phyloP scores from a whole-genome alignment of 2,888 invertebrate genomes.

The Orthosia cruda region DNA sequence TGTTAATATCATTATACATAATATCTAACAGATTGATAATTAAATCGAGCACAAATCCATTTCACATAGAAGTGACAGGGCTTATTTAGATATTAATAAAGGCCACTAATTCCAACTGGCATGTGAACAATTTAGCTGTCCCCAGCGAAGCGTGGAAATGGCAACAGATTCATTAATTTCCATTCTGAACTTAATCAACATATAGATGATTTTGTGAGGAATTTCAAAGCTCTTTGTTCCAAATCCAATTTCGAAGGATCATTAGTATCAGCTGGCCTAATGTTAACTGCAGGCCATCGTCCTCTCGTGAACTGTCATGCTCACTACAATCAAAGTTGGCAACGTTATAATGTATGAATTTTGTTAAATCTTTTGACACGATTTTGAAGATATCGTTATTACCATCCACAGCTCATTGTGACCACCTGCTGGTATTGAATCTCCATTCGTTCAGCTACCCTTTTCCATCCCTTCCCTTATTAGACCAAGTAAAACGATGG shows the following conservation, averaged over 20 bases:
- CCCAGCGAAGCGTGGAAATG: slow-evolving; percentile 26
- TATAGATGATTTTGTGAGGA: slow-evolving; percentile 34
- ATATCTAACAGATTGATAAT: slow-evolving; percentile 13
- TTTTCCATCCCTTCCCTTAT: slow-evolving; percentile 23
- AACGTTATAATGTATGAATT: background rate
- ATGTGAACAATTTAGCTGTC: slow-evolving; percentile 31
- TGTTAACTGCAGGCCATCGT: background rate
- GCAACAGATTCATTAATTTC: slow-evolving; percentile 42
- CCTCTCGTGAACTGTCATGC: slow-evolving; percentile 19
- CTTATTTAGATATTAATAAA: slow-evolving; percentile 23
- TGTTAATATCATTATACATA: background rate
- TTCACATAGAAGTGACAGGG: slow-evolving; percentile 14
- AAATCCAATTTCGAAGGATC: slow-evolving; percentile 41
- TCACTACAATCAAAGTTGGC: slow-evolving; percentile 1
- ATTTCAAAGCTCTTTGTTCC: slow-evolving; percentile 14
- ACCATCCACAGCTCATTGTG: slow-evolving; percentile 3
- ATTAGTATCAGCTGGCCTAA: slow-evolving; percentile 36
- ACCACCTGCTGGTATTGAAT: slow-evolving; percentile 13
- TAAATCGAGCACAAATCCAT: slow-evolving; percentile 24
- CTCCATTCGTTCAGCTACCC: background rate
- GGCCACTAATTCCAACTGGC: slow-evolving; percentile 28
- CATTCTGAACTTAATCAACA: slow-evolving; percentile 40
- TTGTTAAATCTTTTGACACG: slow-evolving; percentile 1
- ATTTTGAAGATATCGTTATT: slow-evolving; percentile 11
- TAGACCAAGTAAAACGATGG: slow-evolving; percentile 23